Evolutionary conservation across 2,797 vertebrate genomes (phyloP).

Genomic region (Ctenopoma kingsleyae): DNA sequence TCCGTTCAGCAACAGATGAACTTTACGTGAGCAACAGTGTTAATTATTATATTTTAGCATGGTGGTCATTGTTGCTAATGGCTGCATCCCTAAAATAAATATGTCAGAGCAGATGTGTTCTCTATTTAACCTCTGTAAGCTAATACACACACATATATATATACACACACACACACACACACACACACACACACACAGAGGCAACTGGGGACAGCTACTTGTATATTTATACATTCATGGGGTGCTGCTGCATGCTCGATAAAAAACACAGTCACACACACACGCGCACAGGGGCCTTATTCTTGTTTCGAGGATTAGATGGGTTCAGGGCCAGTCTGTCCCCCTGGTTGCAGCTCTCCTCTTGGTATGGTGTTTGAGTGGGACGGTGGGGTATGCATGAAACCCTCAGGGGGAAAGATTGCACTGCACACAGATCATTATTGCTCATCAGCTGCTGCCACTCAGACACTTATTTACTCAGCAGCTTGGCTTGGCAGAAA

Average conservation of each 20-base stretch:
- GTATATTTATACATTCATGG: constrained; percentile 81
- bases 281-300: constrained; percentile 58
- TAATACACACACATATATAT: constrained; percentile 4
- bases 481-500: constrained; percentile 49
- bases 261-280: constrained; percentile 62
- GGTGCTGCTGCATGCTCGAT: constrained; percentile 60
- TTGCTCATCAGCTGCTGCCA: constrained; percentile 78
- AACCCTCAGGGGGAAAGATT: constrained; percentile 61
- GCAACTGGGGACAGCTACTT: constrained; percentile 65
- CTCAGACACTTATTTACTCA: constrained; percentile 73
- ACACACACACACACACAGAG: constrained; percentile 12
- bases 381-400: constrained; percentile 34
- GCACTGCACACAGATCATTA: constrained; percentile 82
- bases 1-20: constrained; percentile 10
- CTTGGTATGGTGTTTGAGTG: constrained; percentile 27
- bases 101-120: constrained; percentile 49
- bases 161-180: constrained; percentile 25
- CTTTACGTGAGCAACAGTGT: background rate
- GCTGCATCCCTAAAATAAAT: constrained; percentile 53
- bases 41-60: constrained; percentile 12
- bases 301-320: constrained; percentile 76
- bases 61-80: constrained; percentile 23
- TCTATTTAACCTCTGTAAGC: constrained; percentile 66
- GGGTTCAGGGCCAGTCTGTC: constrained; percentile 71
- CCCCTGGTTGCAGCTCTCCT: constrained; percentile 57